These are phyloP conservation scores for Drosophila tristis DNA, from an alignment of 1,140 invertebrate species.

Conservation along the genomic window DNA sequence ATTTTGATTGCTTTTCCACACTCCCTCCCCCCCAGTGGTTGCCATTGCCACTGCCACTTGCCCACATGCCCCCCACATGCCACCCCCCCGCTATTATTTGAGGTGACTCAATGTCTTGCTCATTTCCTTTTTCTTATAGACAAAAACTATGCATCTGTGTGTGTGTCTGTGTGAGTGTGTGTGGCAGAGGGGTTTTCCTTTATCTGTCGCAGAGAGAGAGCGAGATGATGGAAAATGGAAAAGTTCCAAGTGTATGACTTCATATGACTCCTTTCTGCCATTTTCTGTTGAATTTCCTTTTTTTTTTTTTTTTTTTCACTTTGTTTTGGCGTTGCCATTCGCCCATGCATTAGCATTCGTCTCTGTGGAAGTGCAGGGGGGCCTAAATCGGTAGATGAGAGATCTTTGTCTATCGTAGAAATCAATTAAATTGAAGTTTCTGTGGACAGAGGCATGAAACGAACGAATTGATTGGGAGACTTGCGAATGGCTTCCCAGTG, in stretches of 20 bases:
- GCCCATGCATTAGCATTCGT: slow-evolving; percentile 39
- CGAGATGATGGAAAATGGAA: slow-evolving; percentile 25
- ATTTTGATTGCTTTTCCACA: slow-evolving; percentile 78
- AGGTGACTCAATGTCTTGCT: slow-evolving; percentile 81
- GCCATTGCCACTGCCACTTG: too few relatives aligned
- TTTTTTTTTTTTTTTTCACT: slow-evolving; percentile 1
- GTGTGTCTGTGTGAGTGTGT: neutral
- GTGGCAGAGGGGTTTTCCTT: slow-evolving; percentile 17
- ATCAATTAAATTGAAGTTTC: slow-evolving; percentile 49
- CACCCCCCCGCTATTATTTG: slow-evolving; percentile 11
- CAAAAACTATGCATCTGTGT: slow-evolving; percentile 54
- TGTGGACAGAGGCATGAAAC: neutral
- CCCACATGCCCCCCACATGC: neutral
- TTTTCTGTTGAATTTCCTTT: slow-evolving; percentile 20
- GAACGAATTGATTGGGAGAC: slow-evolving; percentile 23
- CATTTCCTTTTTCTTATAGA: slow-evolving; percentile 67
- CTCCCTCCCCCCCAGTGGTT: slow-evolving; percentile 14
- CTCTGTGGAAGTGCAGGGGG: slow-evolving; percentile 10
- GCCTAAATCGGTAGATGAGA: slow-evolving; percentile 24
- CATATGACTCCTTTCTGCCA: slow-evolving; percentile 24
- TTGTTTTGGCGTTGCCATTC: slow-evolving; percentile 5
- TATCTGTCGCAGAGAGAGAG: slow-evolving; percentile 4
- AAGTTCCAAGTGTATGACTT: slow-evolving; percentile 47
- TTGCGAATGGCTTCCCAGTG: slow-evolving; percentile 14
- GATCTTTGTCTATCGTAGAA: slow-evolving; percentile 42